Evolutionary conservation across 2,113 vertebrate genomes (phyloP).

Genomic region (Ariopsis seemanni): DNA sequence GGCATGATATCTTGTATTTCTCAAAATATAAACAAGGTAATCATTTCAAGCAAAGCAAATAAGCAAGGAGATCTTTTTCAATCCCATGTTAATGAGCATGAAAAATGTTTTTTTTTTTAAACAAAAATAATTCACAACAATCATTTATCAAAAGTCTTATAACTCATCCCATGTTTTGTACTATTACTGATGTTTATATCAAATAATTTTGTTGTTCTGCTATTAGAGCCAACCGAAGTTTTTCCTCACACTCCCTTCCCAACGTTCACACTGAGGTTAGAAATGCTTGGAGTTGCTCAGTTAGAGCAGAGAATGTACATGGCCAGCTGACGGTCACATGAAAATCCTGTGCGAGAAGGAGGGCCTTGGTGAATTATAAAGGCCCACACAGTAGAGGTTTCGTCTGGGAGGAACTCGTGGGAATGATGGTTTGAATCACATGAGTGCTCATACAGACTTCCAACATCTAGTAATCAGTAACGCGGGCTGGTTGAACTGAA

Average conservation of each 20-base stretch:
- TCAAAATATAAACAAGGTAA: background rate
- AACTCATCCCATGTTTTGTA: background rate
- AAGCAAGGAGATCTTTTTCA: too few relatives aligned
- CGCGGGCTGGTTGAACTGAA: background rate
- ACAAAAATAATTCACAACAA: too few relatives aligned
- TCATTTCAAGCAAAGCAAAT: background rate
- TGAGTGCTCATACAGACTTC: background rate
- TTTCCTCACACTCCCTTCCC: background rate
- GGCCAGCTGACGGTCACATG: slow-evolving; percentile 82
- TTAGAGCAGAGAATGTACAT: slow-evolving; percentile 48
- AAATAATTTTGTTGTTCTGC: background rate
- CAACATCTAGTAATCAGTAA: background rate
- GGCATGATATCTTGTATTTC: background rate
- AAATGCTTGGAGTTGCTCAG: slow-evolving; percentile 47
- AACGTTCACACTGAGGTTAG: slow-evolving; percentile 49
- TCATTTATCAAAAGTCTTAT: background rate
- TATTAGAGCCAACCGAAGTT: background rate
- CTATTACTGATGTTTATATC: background rate
- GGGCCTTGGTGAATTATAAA: slow-evolving; percentile 63
- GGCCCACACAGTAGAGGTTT: slow-evolving; percentile 33
- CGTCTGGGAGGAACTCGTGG: slow-evolving; percentile 30
- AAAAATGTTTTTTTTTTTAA: too few relatives aligned
- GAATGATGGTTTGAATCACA: slow-evolving; percentile 39
- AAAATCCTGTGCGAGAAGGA: slow-evolving; percentile 46
- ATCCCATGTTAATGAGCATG: background rate